Percentiles rank a stretch among this genome's conserved stretches.
phyloP scores from a whole-genome alignment of 2,888 invertebrate genomes.

The Cheilosia vernalis region DNA sequence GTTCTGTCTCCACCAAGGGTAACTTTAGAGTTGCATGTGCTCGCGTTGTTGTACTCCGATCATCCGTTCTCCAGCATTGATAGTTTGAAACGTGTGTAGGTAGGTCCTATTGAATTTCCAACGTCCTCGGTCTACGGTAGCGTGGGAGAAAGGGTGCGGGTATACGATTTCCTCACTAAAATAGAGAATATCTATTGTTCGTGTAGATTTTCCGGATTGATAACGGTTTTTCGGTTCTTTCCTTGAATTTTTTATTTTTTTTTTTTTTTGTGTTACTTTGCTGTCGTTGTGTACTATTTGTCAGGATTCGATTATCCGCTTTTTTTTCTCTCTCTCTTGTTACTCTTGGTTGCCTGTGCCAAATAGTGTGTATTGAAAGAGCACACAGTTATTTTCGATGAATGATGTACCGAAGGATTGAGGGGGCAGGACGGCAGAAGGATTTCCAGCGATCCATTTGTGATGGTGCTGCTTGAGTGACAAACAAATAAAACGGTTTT shows the following conservation, averaged over 20 bases:
- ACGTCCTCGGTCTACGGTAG: conserved; percentile 4
- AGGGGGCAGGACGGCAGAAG: conserved; percentile 8
- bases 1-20: neutral
- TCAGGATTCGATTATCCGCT: conserved; percentile 69
- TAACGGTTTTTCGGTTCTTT: conserved; percentile 52
- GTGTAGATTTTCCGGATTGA: conserved; percentile 73
- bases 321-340: conserved; percentile 34
- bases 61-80: conserved; percentile 27
- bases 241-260: neutral
- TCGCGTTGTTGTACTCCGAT: conserved; percentile 51
- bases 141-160: conserved; percentile 4
- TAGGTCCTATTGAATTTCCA: conserved; percentile 51
- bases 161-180: conserved; percentile 65
- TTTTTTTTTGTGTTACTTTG: neutral
- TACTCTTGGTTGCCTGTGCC: conserved; percentile 30
- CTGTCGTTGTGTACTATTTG: conserved; percentile 55
- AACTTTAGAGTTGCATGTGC: conserved; percentile 49
- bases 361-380: conserved; percentile 59
- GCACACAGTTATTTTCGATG: conserved; percentile 42
- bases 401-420: conserved; percentile 14
- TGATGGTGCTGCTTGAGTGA: conserved; percentile 65
- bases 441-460: conserved; percentile 59
- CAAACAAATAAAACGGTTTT: conserved; percentile 64
- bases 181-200: conserved; percentile 70
- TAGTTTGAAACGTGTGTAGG: conserved; percentile 17